These are phyloP conservation scores for Malthinus flaveolus DNA, from an alignment of 2,888 invertebrate species.

Conservation along the genomic window DNA sequence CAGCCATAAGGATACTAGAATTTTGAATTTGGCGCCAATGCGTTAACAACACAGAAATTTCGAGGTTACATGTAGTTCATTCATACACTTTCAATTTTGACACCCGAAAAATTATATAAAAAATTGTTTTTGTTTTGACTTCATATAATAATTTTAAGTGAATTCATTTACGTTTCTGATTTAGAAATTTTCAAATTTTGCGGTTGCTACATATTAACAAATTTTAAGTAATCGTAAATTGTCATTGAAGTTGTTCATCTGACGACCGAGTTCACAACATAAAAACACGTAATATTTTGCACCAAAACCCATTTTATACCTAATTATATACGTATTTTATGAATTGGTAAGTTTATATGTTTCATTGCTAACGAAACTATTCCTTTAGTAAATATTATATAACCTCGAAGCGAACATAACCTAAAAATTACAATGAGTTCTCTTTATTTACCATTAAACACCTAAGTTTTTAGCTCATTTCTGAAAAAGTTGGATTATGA, in stretches of 20 bases:
- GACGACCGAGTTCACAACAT: no score
- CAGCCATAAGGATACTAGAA: not conserved
- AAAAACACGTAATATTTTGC: not conserved
- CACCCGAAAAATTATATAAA: constrained; percentile 15
- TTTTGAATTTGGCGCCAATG: constrained; percentile 21
- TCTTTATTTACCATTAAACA: not conserved
- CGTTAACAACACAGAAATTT: constrained; percentile 7
- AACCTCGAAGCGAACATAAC: constrained; percentile 24
- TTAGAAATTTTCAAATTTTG: no score
- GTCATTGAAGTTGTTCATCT: no score
- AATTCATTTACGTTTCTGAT: no score
- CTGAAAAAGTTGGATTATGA: constrained; percentile 48
- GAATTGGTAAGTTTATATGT: not conserved
- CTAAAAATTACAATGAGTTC: constrained; percentile 8
- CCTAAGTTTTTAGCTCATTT: constrained; percentile 11
- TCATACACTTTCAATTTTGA: constrained; percentile 23
- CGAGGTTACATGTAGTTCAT: constrained; percentile 16
- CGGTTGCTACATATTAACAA: no score
- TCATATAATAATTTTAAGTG: no score
- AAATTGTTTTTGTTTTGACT: constrained; percentile 15
- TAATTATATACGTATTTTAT: constrained; percentile 2
- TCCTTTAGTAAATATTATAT: constrained; percentile 10
- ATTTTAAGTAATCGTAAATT: no score
- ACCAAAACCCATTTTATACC: not conserved
- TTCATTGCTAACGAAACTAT: not conserved